Conservation (phyloP, 1,140 invertebrate species). For the Plutomurus gul region DNA sequence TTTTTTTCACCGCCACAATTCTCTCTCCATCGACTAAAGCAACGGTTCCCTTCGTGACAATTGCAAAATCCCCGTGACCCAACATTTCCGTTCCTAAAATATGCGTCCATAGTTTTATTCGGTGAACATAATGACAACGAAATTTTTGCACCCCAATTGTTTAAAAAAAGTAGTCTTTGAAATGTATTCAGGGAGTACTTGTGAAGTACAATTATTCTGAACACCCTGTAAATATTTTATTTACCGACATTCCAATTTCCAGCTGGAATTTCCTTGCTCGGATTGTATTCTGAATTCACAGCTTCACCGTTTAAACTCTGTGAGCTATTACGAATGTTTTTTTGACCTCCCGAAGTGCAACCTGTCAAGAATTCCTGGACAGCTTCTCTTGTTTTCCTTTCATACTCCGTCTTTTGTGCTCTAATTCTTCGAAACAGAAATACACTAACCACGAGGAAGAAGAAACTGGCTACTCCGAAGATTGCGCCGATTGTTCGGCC, state of each 20-base stretch:
- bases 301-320: neutral
- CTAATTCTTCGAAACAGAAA: neutral
- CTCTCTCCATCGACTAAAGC: neutral
- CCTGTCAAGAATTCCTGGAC: neutral
- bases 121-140: too few relatives aligned
- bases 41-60: neutral
- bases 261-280: neutral
- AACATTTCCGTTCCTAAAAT: neutral
- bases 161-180: neutral
- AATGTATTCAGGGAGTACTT: neutral
- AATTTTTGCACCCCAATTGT: too few relatives aligned
- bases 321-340: neutral
- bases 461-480: neutral
- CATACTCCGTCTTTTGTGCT: neutral
- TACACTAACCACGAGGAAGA: neutral
- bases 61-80: neutral
- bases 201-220: neutral
- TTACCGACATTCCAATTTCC: neutral
- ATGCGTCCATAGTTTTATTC: too few relatives aligned
- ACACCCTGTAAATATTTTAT: neutral
- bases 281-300: neutral
- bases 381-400: neutral
- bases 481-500: neutral
- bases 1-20: slow-evolving; percentile 6
- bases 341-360: neutral